Evolutionary conservation across 2,888 invertebrate species (phyloP).

Genomic region (Vanessa cardui): DNA sequence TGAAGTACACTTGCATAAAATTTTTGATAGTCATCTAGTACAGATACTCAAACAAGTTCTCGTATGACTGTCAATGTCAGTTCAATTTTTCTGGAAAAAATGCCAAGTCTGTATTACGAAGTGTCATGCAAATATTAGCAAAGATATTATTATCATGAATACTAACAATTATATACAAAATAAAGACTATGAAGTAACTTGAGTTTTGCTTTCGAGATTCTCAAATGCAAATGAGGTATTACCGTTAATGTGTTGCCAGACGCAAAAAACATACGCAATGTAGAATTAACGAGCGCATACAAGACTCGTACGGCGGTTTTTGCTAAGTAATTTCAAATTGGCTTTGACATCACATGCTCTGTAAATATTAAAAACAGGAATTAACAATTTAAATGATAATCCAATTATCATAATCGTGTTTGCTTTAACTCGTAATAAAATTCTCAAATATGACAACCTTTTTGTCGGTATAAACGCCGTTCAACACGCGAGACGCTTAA

Average conservation of each 20-base stretch:
- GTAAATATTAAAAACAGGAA: conserved; percentile 17
- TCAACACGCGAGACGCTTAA: conserved; percentile 15
- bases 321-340: conserved; percentile 35
- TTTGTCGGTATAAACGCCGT: conserved; percentile 15
- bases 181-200: conserved; percentile 44
- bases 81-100: conserved; percentile 24
- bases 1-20: no score
- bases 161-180: conserved; percentile 59
- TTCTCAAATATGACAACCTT: conserved; percentile 15
- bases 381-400: conserved; percentile 27
- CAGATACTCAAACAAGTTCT: conserved; percentile 1
- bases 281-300: conserved; percentile 33
- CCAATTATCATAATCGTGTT: conserved; percentile 26
- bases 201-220: conserved; percentile 41
- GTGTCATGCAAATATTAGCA: conserved; percentile 48
- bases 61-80: conserved; percentile 3
- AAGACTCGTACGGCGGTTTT: conserved; percentile 30
- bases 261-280: conserved; percentile 30
- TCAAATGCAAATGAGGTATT: conserved; percentile 38
- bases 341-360: conserved; percentile 37
- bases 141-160: conserved; percentile 57
- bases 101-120: conserved; percentile 37
- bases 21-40: neutral
- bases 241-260: conserved; percentile 41
- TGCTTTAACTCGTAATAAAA: conserved; percentile 18